Conservation (phyloP, 1,140 invertebrate genomes). For the Pseudomyrmex gracilis region DNA sequence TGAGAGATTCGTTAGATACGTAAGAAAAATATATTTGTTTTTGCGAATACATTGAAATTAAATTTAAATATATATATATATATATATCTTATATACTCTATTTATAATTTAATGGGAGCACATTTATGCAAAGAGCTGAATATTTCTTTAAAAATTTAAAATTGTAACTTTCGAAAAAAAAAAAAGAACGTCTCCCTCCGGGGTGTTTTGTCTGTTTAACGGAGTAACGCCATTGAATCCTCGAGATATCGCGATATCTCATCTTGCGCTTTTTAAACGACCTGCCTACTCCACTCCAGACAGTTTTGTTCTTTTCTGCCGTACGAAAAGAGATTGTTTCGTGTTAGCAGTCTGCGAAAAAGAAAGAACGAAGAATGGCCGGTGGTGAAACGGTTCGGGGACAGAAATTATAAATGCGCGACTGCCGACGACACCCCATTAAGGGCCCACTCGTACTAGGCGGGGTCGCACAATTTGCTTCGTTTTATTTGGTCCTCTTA, state of each 20-base stretch:
- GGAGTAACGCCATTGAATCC: constrained; percentile 61
- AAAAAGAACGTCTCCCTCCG: not conserved
- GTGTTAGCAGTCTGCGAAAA: constrained; percentile 65
- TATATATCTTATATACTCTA: no score
- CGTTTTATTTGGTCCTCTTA: constrained; percentile 43
- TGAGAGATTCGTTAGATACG: not conserved
- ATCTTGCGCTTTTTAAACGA: constrained; percentile 70
- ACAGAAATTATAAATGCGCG: constrained; percentile 77
- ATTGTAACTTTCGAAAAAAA: constrained; percentile 2
- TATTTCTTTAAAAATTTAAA: constrained; percentile 9
- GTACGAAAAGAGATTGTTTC: constrained; percentile 76
- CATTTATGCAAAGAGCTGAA: not conserved
- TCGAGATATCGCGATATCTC: constrained; percentile 70
- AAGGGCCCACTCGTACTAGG: constrained; percentile 3
- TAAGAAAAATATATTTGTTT: not conserved
- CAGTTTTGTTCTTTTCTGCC: constrained; percentile 73
- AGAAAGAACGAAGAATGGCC: constrained; percentile 31
- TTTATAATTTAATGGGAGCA: constrained; percentile 3
- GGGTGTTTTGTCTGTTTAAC: constrained; percentile 22
- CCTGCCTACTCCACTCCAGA: constrained; percentile 63
- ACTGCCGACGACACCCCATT: constrained; percentile 77
- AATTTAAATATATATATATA: no score
- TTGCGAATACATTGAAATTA: no score
- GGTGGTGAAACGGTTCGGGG: constrained; percentile 13
- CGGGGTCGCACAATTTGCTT: no score